Conservation (phyloP, 2,888 invertebrate genomes). For the Drosophila rellima region DNA sequence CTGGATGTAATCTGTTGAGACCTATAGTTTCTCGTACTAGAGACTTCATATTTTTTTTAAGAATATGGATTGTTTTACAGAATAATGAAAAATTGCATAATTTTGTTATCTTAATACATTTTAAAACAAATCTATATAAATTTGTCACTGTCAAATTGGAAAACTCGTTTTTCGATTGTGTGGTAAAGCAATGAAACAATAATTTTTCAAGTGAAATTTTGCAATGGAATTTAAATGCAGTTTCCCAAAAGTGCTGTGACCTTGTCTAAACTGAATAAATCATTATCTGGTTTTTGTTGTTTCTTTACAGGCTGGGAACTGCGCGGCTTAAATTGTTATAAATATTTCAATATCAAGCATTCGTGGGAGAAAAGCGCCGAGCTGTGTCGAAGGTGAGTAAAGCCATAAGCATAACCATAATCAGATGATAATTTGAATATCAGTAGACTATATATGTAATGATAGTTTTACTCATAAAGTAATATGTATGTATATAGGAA, state of each 20-base stretch:
- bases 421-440: conserved; percentile 63
- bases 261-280: conserved; percentile 52
- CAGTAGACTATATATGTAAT: conserved; percentile 20
- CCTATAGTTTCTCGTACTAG: too few relatives aligned
- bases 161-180: neutral
- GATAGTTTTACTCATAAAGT: conserved; percentile 2
- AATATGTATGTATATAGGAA: conserved; percentile 51
- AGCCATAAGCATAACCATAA: conserved; percentile 67
- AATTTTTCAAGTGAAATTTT: conserved; percentile 8
- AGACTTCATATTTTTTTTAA: too few relatives aligned
- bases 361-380: conserved; percentile 98
- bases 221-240: conserved; percentile 19
- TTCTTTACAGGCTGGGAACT: conserved; percentile 95
- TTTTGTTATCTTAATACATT: too few relatives aligned
- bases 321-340: conserved; percentile 96
- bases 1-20: too few relatives aligned
- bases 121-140: too few relatives aligned
- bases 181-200: neutral
- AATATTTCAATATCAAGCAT: conserved; percentile 97
- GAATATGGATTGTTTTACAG: too few relatives aligned
- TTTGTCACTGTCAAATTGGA: neutral
- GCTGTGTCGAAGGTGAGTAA: conserved; percentile 95
- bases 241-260: conserved; percentile 47
- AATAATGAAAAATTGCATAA: too few relatives aligned
- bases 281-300: conserved; percentile 17